Percentiles rank a stretch among this genome's conserved stretches.
phyloP scores from a whole-genome alignment of 2,797 vertebrate genomes.

The Sarcophilus harrisii region DNA sequence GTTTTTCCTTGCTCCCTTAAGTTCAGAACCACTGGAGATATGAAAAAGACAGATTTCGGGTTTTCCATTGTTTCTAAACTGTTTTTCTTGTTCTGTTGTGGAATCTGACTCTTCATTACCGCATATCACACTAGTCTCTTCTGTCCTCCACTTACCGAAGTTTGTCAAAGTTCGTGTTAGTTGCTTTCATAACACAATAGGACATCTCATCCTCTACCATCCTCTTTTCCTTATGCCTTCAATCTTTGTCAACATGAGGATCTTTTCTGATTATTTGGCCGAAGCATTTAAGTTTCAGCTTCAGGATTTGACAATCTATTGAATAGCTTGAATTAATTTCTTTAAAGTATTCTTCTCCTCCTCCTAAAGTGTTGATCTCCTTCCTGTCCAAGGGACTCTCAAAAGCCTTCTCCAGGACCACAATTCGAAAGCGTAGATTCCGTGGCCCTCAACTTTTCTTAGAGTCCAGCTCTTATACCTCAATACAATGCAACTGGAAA shows the following conservation, averaged over 20 bases:
- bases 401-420: neutral
- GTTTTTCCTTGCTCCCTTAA: neutral
- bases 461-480: neutral
- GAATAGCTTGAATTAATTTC: neutral
- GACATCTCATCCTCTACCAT: neutral
- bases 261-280: neutral
- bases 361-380: neutral
- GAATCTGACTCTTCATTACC: neutral
- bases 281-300: neutral
- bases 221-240: neutral
- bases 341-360: neutral
- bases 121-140: neutral
- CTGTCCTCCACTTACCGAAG: neutral
- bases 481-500: neutral
- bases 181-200: neutral
- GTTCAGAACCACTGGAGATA: neutral
- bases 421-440: neutral
- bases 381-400: neutral
- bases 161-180: neutral
- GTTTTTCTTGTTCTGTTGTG: neutral
- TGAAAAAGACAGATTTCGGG: neutral
- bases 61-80: neutral
- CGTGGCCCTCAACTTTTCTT: neutral
- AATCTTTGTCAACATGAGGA: neutral
- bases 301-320: neutral